Base-by-base conservation (phyloP, 2,113 vertebrate genomes). In the Erpornis zantholeuca region DNA sequence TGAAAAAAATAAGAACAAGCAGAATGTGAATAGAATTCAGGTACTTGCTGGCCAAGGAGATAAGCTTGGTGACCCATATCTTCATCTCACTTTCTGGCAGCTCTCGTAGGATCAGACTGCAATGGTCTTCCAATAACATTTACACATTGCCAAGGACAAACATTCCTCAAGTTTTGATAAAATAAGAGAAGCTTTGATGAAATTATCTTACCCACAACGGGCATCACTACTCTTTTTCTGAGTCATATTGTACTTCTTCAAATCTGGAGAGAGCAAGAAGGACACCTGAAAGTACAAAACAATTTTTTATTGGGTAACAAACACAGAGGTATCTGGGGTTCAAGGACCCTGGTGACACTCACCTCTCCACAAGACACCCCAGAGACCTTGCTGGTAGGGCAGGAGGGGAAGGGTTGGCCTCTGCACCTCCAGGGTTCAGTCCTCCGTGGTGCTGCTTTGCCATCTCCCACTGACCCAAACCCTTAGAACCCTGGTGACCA, bases 341-440 rank as follows among this genome's bases (percentile, higher is more conserved):
- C 44, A 80, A 70, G 29, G 56, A 68, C 12, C 7, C 21, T 75
- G 24, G 33, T 73, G 38, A 28, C 9, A 42, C 22, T 54, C 19
- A 61, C 10, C 24, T 29, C 21, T 52, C 28, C 45, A 73, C 24
- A 54, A 69, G 50, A 15, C 24, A 78, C 21, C 25, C 20, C 44
- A 59, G 20, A 73, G 35, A 13, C 35, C 59, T 86, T 68, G 22
- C 31, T 69, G n/a, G 11, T 22, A 7, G 28, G 13, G 31, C 18
- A 66, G 18, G 12, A 57, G 36, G 23, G 47, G 35, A 75, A 70
- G 12, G 7, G 4, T 53, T 60, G 22, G 27, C 10, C 24, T 7
- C 14, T 61, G 13, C 38, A 53, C 9, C 27, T 47, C 49, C 24
- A 0, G 6, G 27, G 3, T 27, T 71, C 2, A 0, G 44, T 69